These are phyloP conservation scores for Prosopocoilus inquinatus DNA, from an alignment of 2,888 invertebrate genomes.

Conservation along the genomic window DNA sequence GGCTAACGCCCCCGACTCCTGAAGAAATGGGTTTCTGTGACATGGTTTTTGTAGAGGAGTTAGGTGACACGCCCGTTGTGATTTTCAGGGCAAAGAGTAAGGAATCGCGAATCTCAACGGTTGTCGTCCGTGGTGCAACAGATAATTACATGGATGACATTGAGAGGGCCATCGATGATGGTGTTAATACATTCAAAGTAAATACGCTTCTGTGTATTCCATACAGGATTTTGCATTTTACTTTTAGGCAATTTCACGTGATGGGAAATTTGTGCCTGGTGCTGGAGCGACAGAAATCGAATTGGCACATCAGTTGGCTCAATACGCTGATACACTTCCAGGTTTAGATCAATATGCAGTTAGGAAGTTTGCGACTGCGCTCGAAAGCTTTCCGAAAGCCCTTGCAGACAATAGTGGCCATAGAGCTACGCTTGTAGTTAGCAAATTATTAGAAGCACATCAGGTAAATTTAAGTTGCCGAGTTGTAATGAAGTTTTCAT, in stretches of 20 bases:
- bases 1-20: conserved; percentile 73
- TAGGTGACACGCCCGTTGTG: conserved; percentile 93
- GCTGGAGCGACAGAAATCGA: conserved; percentile 96
- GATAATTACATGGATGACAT: conserved; percentile 99
- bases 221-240: neutral
- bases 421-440: conserved; percentile 81
- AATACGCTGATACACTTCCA: conserved; percentile 87
- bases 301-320: conserved; percentile 80
- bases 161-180: conserved; percentile 97
- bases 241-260: conserved; percentile 41
- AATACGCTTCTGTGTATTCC: conserved; percentile 47
- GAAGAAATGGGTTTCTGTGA: conserved; percentile 94
- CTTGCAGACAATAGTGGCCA: conserved; percentile 94
- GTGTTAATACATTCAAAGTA: conserved; percentile 98
- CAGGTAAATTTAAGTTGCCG: conserved; percentile 53
- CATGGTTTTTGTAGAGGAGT: conserved; percentile 83
- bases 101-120: conserved; percentile 87
- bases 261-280: conserved; percentile 76
- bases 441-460: conserved; percentile 91
- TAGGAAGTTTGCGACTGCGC: conserved; percentile 84
- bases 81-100: conserved; percentile 84
- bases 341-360: conserved; percentile 97
- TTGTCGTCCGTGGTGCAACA: conserved; percentile 93
- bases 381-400: conserved; percentile 89
- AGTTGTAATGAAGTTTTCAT: conserved; percentile 9